Conservation (phyloP, 2,888 invertebrate genomes). For the Mamestra brassicae region DNA sequence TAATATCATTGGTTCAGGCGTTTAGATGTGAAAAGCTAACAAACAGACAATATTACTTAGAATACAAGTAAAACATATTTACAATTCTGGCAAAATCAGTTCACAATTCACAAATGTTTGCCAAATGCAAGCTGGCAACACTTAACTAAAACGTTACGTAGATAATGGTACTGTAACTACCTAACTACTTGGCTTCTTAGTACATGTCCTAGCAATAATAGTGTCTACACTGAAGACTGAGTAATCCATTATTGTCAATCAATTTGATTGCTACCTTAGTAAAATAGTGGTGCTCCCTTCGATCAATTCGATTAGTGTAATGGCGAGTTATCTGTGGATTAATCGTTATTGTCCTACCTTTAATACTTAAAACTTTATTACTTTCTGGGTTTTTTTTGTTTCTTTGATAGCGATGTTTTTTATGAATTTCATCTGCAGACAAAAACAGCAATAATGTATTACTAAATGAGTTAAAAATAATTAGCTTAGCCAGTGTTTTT, state of each 20-base stretch:
- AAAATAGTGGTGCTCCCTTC: conserved; percentile 55
- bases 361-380: conserved; percentile 48
- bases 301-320: conserved; percentile 66
- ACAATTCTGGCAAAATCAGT: no score
- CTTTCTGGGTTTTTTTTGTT: conserved; percentile 13
- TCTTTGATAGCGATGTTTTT: background rate
- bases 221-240: conserved; percentile 28
- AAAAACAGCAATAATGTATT: no score
- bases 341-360: conserved; percentile 47
- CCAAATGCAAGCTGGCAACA: background rate
- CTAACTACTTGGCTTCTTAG: background rate
- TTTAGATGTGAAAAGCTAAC: no score
- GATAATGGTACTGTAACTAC: background rate
- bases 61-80: no score
- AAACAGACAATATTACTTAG: no score
- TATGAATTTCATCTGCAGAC: background rate
- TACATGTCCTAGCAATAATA: conserved; percentile 43
- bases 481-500: no score
- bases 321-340: conserved; percentile 59
- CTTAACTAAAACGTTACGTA: background rate
- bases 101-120: no score
- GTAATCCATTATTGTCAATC: conserved; percentile 72
- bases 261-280: conserved; percentile 64
- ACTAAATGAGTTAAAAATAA: no score
- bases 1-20: no score